Base-by-base conservation (phyloP, 2,888 invertebrate species). In the Timema podura region DNA sequence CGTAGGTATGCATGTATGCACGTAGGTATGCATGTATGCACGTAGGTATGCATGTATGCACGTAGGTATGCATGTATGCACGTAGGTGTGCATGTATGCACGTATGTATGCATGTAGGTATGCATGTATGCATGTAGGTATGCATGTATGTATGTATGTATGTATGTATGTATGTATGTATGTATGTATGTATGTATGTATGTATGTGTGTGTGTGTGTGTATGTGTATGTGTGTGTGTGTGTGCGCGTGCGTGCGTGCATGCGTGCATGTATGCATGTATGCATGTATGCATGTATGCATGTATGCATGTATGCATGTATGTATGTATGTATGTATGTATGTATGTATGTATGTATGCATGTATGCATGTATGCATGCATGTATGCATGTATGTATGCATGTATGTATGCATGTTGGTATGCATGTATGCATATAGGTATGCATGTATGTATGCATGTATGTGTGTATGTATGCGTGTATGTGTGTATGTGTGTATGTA, bases 201-300 rank as follows among this genome's bases (percentile, higher is more conserved):
- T 49, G 51, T 11, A 11, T 49, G 51, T 49, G 51, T 11, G 51
- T 49, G 51, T 49, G 51, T 11, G 51, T 49, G 51, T 49, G 51
- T 49, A 11, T 49, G 51, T 49, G 51, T 49, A 11, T 49, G 51
- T 49, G 51, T 49, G 51, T 49, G 51, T 49, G 51, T 49, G 51
- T 49, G 51, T 49, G 51, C 11, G 51, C 11, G 51, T 49, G 51
- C 11, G 51, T 49, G 51, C 11, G 51, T 49, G 51, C 11, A 11
- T 49, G 51, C 11, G 51, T 49, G 9, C 9, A 15, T 68, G 46
- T 68, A 68, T 68, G 48, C 65, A 68, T 69, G 57, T 69, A 69
- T 69, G 57, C 65, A 69, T 69, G 57, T 69, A 69, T 69, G 57
- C 65, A 69, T 69, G n/a, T 69, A 69, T 69, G 57, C 65, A 69